phyloP scores from a whole-genome alignment of 2,797 vertebrate species.

The Helicolenus hilgendorfi region DNA sequence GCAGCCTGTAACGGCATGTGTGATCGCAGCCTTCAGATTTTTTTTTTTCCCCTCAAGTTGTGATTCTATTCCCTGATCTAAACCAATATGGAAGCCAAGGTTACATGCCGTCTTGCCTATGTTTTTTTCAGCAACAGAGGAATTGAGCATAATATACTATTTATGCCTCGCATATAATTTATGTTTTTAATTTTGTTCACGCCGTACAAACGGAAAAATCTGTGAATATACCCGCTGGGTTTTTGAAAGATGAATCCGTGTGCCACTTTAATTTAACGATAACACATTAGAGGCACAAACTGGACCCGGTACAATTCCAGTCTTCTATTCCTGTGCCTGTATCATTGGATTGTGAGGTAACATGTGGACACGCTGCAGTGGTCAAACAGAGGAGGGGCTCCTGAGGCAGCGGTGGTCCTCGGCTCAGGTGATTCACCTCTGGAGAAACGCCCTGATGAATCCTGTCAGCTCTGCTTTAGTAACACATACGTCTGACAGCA shows the following conservation, averaged over 20 bases:
- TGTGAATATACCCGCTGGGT: not conserved
- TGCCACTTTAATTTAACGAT: rapidly evolving
- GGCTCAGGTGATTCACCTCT: constrained; percentile 55
- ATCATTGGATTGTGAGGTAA: not conserved
- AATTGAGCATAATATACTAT: not conserved
- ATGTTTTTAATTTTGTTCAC: not conserved
- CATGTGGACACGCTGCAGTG: not conserved
- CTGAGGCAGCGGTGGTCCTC: not conserved
- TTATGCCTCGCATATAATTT: not conserved
- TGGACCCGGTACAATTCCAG: not conserved
- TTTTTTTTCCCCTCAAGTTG: not conserved
- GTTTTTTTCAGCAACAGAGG: not conserved
- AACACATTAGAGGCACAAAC: not conserved
- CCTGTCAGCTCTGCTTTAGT: constrained; percentile 68
- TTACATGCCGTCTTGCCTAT: not conserved
- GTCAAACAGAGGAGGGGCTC: not conserved
- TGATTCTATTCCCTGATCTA: too few relatives aligned
- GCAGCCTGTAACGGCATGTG: not conserved
- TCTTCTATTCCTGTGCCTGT: not conserved
- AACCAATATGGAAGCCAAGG: too few relatives aligned
- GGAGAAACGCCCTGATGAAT: constrained; percentile 49
- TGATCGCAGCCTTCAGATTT: rapidly evolving
- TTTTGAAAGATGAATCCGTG: not conserved
- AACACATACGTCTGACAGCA: constrained; percentile 44
- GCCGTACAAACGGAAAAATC: not conserved